Base-by-base conservation (phyloP, 2,888 invertebrate species). In the Phengaris arion region DNA sequence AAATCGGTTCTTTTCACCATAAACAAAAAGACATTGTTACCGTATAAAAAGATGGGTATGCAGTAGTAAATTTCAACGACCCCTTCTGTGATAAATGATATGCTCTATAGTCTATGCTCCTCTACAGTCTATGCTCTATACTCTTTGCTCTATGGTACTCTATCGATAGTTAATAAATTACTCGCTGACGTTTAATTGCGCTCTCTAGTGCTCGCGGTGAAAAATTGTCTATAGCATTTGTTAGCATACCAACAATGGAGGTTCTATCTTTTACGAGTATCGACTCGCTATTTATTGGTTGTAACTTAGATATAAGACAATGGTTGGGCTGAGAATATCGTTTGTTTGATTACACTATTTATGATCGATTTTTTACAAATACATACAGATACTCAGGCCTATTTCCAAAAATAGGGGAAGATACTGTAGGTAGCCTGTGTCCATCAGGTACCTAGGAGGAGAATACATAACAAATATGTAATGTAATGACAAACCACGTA, bases 101-200 rank as follows among this genome's bases (percentile, higher is more conserved):
- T 52, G 52, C 52, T 52, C 10, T 2, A 9, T 10, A 52, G 52
- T 10, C 52, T 52, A 10, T 35, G 64, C 64, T 64, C 6, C 35
- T 64, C 64, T 45, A 45, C 35, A 64, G 35, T 35, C 64, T 12
- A 64, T 64, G 64, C 64, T 12, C 52, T 12, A 64, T 64, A 35
- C 64, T 12, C 52, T 12, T 12, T 52, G 9, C 35, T 64, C 64
- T 64, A 64, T 64, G 64, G 35, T 64, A 86, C 85, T 87, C 85
- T 83, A 86, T 85, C 88, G 88, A 88, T 86, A 86, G 87, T 89
- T 89, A 89, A 87, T 89, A 86, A 89, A 87, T 88, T 87, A 81
- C 79, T 76, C 79, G 57, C 77, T 79, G 81, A 79, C 81, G 80
- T 81, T 81, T 82, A 83, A 82, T 83, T 83, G 83, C 80, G 79